A percentile compares a stretch with the other conserved stretches of the same genome.
These are phyloP conservation scores for Magallana nippona DNA, from an alignment of 2,888 invertebrate species.

Conservation along the genomic window DNA sequence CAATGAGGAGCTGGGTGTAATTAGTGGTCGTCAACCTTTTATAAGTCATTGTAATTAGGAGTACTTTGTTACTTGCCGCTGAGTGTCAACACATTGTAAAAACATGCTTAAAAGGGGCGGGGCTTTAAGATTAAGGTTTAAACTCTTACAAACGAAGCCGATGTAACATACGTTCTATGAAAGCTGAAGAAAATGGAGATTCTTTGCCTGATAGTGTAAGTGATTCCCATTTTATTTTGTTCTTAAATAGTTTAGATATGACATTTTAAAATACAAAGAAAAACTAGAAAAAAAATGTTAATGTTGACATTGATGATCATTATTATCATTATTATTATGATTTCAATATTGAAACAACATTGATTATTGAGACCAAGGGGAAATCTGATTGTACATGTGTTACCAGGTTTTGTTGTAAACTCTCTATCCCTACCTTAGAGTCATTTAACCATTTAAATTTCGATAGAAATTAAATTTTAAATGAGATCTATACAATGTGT, in stretches of 20 bases:
- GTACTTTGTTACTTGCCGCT: background rate
- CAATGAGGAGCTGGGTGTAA: background rate
- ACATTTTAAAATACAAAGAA: background rate
- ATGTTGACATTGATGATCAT: no score
- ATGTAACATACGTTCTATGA: background rate
- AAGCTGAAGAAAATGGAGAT: background rate
- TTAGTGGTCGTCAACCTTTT: background rate
- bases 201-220: background rate
- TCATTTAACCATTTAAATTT: no score
- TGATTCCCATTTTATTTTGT: background rate
- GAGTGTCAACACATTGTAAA: slow-evolving; percentile 24
- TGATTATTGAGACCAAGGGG: no score
- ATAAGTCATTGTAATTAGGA: background rate
- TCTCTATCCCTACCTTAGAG: no score
- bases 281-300: background rate
- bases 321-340: no score
- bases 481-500: no score
- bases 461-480: no score
- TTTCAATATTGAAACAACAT: no score
- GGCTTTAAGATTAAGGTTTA: background rate
- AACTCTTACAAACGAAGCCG: background rate
- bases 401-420: no score
- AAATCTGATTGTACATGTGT: no score
- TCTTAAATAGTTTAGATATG: background rate
- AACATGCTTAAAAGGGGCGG: slow-evolving; percentile 8